Evolutionary conservation across 2,113 vertebrate genomes (phyloP).

Genomic region (Nanorana parkeri): DNA sequence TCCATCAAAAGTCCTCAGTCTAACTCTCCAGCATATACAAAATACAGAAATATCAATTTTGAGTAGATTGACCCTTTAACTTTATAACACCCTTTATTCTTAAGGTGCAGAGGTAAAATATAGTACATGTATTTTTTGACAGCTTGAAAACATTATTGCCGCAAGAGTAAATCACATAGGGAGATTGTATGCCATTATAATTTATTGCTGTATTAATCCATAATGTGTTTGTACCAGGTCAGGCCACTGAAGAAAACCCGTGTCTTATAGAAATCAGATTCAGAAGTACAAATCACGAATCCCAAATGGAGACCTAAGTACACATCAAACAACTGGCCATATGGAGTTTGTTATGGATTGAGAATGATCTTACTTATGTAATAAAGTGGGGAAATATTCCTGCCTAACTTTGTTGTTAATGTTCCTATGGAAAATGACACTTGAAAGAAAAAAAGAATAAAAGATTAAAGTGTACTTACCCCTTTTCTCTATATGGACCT

Average conservation of each 20-base stretch:
- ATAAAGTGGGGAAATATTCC: slow-evolving; percentile 64
- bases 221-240: slow-evolving; percentile 73
- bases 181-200: slow-evolving; percentile 73
- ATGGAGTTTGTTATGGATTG: slow-evolving; percentile 76
- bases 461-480: slow-evolving; percentile 50
- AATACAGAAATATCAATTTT: too few species aligned
- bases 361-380: slow-evolving; percentile 69
- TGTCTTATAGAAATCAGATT: slow-evolving; percentile 77
- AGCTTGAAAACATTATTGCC: slow-evolving; percentile 7
- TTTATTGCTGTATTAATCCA: slow-evolving; percentile 76
- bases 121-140: neutral
- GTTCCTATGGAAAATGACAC: slow-evolving; percentile 61
- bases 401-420: slow-evolving; percentile 61
- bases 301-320: slow-evolving; percentile 75
- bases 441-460: slow-evolving; percentile 37
- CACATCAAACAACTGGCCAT: slow-evolving; percentile 80
- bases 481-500: slow-evolving; percentile 22
- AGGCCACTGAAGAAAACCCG: slow-evolving; percentile 69
- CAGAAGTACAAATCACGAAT: slow-evolving; percentile 71
- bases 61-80: too few species aligned
- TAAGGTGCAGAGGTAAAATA: neutral
- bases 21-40: too few species aligned
- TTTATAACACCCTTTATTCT: too few species aligned
- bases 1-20: too few species aligned
- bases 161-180: slow-evolving; percentile 70